phyloP scores from a whole-genome alignment of 2,888 invertebrate species.

The Lumbricus terrestris region DNA sequence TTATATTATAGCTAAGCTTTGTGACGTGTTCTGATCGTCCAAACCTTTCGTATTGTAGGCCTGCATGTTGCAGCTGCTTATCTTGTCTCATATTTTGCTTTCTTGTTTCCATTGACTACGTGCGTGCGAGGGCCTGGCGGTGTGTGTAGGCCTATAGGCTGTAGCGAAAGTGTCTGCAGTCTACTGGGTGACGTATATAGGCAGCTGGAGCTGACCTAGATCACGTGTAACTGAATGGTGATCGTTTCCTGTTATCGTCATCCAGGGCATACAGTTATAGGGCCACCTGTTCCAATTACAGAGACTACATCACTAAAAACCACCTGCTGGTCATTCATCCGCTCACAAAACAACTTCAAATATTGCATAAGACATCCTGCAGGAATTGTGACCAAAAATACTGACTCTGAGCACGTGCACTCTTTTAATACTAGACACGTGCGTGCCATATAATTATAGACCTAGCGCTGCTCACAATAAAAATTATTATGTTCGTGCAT shows the following conservation, averaged over 20 bases:
- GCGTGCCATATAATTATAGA: not conserved
- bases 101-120: not conserved
- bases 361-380: not conserved
- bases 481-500: not conserved
- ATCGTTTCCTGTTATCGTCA: not conserved
- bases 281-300: not conserved
- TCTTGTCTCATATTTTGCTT: not conserved
- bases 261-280: not conserved
- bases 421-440: not conserved
- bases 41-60: not conserved
- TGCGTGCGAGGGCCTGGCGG: not conserved
- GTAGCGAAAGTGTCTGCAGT: no score
- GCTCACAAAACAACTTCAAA: not conserved
- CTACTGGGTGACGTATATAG: no score
- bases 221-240: not conserved
- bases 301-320: no score
- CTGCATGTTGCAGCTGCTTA: not conserved
- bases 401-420: not conserved
- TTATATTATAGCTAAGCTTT: no score
- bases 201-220: not conserved
- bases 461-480: not conserved
- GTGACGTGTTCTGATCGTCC: not conserved
- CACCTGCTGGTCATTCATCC: not conserved
- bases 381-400: not conserved
- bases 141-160: not conserved